Evolutionary conservation across 1,140 invertebrate species (phyloP).

Genomic region (Onthophagus taurus): DNA sequence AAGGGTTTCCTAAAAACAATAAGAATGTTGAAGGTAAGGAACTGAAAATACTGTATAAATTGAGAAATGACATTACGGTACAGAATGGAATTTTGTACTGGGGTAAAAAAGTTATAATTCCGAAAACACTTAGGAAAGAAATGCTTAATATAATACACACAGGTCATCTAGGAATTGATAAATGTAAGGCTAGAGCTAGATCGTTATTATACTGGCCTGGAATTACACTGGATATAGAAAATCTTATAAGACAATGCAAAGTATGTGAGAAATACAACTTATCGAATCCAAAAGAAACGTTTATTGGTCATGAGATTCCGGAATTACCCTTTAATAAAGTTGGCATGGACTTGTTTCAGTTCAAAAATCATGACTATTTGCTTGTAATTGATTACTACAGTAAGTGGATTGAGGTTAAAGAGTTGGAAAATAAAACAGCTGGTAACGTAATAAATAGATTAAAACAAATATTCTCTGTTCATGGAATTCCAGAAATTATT

Average conservation of each 20-base stretch:
- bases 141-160: constrained; percentile 34
- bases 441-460: constrained; percentile 7
- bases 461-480: constrained; percentile 22
- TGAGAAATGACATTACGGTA: constrained; percentile 20
- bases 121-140: constrained; percentile 22
- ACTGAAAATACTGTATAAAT: constrained; percentile 15
- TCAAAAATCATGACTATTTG: constrained; percentile 29
- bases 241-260: constrained; percentile 25
- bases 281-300: constrained; percentile 17
- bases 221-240: constrained; percentile 37
- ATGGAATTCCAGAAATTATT: constrained; percentile 16
- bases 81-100: constrained; percentile 27
- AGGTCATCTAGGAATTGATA: constrained; percentile 35
- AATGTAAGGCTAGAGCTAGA: constrained; percentile 33
- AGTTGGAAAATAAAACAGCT: constrained; percentile 6
- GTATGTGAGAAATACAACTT: background rate
- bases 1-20: constrained; percentile 34
- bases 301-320: constrained; percentile 28
- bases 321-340: constrained; percentile 27
- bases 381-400: constrained; percentile 33
- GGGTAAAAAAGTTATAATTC: constrained; percentile 16
- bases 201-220: constrained; percentile 29
- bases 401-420: constrained; percentile 26
- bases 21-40: constrained; percentile 17
- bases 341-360: constrained; percentile 28